These are phyloP conservation scores for Drosophila gunungcola DNA, from an alignment of 1,140 invertebrate species.

Conservation along the genomic window DNA sequence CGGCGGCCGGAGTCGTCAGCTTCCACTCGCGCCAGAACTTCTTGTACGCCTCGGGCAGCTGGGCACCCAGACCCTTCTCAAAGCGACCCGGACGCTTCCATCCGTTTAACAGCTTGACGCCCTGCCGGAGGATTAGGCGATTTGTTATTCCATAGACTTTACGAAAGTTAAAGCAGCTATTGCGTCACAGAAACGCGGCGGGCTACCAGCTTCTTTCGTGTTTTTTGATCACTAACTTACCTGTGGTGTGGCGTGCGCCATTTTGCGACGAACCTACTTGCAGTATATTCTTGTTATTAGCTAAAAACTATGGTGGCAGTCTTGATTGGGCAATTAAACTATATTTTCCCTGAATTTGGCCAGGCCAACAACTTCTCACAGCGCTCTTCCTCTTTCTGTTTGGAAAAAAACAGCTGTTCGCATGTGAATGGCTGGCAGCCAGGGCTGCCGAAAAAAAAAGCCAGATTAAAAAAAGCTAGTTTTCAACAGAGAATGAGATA, in stretches of 20 bases:
- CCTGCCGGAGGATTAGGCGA: slow-evolving; percentile 46
- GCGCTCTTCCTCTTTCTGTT: slow-evolving; percentile 49
- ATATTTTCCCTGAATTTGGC: slow-evolving; percentile 45
- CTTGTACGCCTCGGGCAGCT: slow-evolving; percentile 93
- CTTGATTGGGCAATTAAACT: slow-evolving; percentile 19
- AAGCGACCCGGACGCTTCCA: slow-evolving; percentile 86
- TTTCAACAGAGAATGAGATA: neutral
- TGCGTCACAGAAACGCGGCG: slow-evolving; percentile 67
- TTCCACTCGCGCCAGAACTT: slow-evolving; percentile 96
- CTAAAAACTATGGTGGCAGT: slow-evolving; percentile 33
- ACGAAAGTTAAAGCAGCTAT: slow-evolving; percentile 32
- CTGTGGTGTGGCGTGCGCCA: slow-evolving; percentile 72
- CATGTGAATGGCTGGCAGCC: slow-evolving; percentile 4
- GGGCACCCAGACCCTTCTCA: slow-evolving; percentile 87
- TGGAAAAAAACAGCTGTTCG: slow-evolving; percentile 41
- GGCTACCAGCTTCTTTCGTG: neutral
- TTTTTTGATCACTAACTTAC: slow-evolving; percentile 21
- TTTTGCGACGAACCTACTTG: slow-evolving; percentile 26
- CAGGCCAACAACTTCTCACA: slow-evolving; percentile 40
- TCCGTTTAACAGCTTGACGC: slow-evolving; percentile 72
- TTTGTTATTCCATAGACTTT: slow-evolving; percentile 32
- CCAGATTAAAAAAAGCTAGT: neutral
- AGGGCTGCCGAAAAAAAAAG: slow-evolving; percentile 14
- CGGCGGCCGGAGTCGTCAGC: slow-evolving; percentile 89
- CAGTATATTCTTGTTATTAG: slow-evolving; percentile 10